These are phyloP conservation scores for Aphelenchoides fujianensis DNA, from an alignment of 1,140 invertebrate species.

Conservation along the genomic window DNA sequence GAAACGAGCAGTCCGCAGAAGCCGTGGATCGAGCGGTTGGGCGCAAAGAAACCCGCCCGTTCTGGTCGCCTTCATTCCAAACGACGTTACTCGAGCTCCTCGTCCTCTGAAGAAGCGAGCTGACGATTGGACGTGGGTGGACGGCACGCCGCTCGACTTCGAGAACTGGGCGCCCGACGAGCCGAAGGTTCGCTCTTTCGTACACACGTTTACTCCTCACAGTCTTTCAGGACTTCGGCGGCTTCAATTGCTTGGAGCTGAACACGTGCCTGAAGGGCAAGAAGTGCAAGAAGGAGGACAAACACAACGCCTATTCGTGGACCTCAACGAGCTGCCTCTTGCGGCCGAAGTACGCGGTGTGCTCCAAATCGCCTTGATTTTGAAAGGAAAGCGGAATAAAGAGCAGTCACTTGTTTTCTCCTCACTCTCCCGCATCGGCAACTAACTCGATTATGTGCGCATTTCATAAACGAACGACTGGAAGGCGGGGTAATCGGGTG, in stretches of 20 bases:
- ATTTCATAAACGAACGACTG: neutral
- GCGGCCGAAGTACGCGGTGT: neutral
- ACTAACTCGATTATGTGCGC: too few relatives aligned
- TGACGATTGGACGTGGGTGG: conserved; percentile 14
- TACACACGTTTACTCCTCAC: too few relatives aligned
- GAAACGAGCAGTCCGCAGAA: neutral
- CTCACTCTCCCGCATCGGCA: too few relatives aligned
- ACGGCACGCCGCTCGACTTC: neutral
- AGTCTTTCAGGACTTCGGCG: too few relatives aligned
- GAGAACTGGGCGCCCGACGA: conserved; percentile 6
- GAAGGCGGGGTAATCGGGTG: neutral
- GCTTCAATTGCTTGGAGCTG: neutral
- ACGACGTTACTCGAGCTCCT: neutral
- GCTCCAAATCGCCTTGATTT: neutral
- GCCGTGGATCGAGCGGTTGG: neutral
- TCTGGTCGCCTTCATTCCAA: neutral
- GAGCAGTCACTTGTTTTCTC: too few relatives aligned
- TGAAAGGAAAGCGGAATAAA: too few relatives aligned
- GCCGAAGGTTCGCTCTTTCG: too few relatives aligned
- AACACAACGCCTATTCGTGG: neutral
- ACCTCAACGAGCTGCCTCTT: neutral
- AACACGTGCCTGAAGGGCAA: neutral
- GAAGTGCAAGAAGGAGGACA: neutral
- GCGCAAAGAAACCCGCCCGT: neutral
- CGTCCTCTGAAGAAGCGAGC: neutral